Evolutionary conservation across 2,888 invertebrate genomes (phyloP), one percentile per base, ranked within the genome.

Genomic region (Mactromeris polynyma): DNA sequence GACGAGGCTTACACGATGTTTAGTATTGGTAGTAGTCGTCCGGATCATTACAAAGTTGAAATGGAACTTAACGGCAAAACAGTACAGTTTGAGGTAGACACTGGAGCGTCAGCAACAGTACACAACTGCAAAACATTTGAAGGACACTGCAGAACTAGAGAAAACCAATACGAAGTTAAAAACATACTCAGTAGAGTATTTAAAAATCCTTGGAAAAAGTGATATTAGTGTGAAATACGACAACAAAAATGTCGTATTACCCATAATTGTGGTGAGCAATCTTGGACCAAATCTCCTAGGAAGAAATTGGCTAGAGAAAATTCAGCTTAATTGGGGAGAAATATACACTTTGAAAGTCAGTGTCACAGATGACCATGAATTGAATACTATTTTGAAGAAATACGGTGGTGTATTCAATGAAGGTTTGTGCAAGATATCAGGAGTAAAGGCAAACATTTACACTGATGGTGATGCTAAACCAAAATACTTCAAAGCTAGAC

Each of bases 31-130:
- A 92, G 92, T 91, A 14, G 90, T 93, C 40, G n/a, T n/a, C n/a
- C 94, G 92, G 6, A 91, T 94, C 40, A 92, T 94, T 2, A 89
- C 91, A 26, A 89, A 94, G 21, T 46, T 88, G 6, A 94, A 94
- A 85, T 69, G 77, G n/a, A 83, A 87, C 81, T 88, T 91, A n/a
- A n/a, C n/a, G n/a, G n/a, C n/a, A n/a, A n/a, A n/a, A n/a, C n/a
- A n/a, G n/a, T n/a, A n/a, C n/a, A n/a, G n/a, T n/a, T n/a, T n/a
- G n/a, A n/a, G n/a, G n/a, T n/a, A n/a, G n/a, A n/a, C n/a, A n/a
- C n/a, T n/a, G n/a, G n/a, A n/a, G n/a, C n/a, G n/a, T n/a, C n/a
- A n/a, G n/a, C n/a, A n/a, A n/a, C n/a, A n/a, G n/a, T n/a, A n/a
- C n/a, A n/a, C n/a, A n/a, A n/a, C n/a, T n/a, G n/a, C n/a, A n/a